phyloP scores from a whole-genome alignment of 2,113 vertebrate species.

The Tragelaphus strepsiceros region DNA sequence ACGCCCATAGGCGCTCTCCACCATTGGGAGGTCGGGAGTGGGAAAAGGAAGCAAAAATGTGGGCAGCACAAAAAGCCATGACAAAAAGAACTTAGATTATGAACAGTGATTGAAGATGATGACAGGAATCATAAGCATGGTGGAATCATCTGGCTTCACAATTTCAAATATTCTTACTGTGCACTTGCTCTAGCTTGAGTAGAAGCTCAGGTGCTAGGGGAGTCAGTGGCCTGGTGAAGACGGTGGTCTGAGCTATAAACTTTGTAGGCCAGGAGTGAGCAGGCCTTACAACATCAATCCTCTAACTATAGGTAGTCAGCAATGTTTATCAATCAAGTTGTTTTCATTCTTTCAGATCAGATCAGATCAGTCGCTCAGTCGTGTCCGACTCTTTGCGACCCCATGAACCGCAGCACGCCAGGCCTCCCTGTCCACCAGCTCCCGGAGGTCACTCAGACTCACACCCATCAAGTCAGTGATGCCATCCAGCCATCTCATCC shows the following conservation, averaged over 20 bases:
- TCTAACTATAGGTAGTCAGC: not conserved
- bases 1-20: not conserved
- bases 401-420: not conserved
- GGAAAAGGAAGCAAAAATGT: not conserved
- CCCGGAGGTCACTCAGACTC: too few relatives aligned
- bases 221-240: not conserved
- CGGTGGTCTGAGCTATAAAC: not conserved
- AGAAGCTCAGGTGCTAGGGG: not conserved
- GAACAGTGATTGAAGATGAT: not conserved
- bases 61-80: not conserved
- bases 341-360: not conserved
- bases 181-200: not conserved
- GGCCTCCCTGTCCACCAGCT: too few relatives aligned
- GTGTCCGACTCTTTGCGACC: not conserved
- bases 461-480: too few relatives aligned
- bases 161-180: not conserved
- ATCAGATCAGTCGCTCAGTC: not conserved
- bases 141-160: not conserved
- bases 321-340: not conserved
- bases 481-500: too few relatives aligned
- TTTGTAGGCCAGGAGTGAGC: not conserved
- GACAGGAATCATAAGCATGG: not conserved
- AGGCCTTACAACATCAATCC: not conserved
- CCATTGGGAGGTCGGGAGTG: not conserved
- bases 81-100: not conserved